Evolutionary conservation across 2,888 invertebrate species (phyloP), one percentile per base, ranked within the genome.

Genomic region (Oscheius sp.): DNA sequence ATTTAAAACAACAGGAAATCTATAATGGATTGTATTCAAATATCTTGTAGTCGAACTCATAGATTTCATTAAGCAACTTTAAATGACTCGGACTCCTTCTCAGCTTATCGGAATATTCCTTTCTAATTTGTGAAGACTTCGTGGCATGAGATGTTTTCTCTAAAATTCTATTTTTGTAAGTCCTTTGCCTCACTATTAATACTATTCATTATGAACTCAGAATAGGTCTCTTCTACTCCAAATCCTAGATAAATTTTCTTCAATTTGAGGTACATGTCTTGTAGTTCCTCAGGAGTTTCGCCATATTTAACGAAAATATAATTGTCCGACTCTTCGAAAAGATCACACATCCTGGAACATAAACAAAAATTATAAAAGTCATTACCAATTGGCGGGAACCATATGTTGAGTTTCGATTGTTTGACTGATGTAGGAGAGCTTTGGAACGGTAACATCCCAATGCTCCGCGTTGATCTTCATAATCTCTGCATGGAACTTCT

Each of bases 381-480:
- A 25, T 48, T 12, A 42, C 50, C 50, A 52, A n/a, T 27, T 52
- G n/a, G 50, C 25, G 12, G 57, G 57, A 37, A 39, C 57, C 34
- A 57, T 37, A 23, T 57, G 57, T 20, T 34, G 34, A 4, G 37
- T 20, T 27, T 37, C 57, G 39, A 37, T 37, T 8, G 23, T 23
- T 23, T 37, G 34, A 25, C 17, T 23, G 20, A 57, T 17, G 12
- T 34, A 23, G 25, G 17, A 20, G 12, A 4, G 20, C 10, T 10
- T 37, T 20, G 17, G 17, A 3, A 12, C 15, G 1, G 31, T 17
- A 4, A 45, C 42, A 23, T 61, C 20, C 45, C 45, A 31, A n/a
- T 45, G n/a, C 20, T 42, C 27, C 17, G 27, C n/a, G 25, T 42
- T 27, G 8, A 29, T 29, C 4, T 23, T 3, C 31, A 61, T 45